These are phyloP conservation scores for Heliconius hortense DNA, from an alignment of 2,888 invertebrate species.

Conservation along the genomic window DNA sequence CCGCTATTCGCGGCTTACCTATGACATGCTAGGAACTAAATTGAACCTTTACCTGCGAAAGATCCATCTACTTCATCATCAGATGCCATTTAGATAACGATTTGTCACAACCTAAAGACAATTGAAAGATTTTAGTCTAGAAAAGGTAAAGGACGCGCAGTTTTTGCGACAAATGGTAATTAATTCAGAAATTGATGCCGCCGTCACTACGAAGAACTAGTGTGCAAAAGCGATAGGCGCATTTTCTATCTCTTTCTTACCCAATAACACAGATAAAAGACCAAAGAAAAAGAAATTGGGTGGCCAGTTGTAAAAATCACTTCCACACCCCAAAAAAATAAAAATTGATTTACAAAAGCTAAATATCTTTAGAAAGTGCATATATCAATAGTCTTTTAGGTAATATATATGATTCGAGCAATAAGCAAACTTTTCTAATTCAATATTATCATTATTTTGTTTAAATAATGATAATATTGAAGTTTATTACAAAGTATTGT, in stretches of 20 bases:
- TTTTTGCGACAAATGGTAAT: conserved; percentile 83
- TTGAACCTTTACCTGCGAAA: conserved; percentile 89
- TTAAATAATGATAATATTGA: not conserved
- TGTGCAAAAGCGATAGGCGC: conserved; percentile 48
- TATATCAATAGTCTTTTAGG: no score
- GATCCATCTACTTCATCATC: conserved; percentile 94
- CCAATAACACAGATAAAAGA: conserved; percentile 45
- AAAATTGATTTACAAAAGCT: no score
- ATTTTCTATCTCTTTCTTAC: conserved; percentile 64
- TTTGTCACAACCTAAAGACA: conserved; percentile 66
- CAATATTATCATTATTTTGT: not conserved
- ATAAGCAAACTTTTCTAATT: not conserved
- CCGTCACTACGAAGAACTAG: conserved; percentile 76
- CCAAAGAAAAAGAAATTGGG: conserved; percentile 25
- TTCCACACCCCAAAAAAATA: conserved; percentile 1
- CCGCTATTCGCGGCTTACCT: conserved; percentile 83
- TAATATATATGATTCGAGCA: not conserved
- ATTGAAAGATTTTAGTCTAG: conserved; percentile 70
- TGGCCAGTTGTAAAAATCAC: conserved; percentile 10
- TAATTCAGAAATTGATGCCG: conserved; percentile 83
- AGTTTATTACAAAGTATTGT: not conserved
- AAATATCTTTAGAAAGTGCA: no score
- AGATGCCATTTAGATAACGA: conserved; percentile 87
- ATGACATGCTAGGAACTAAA: conserved; percentile 79
- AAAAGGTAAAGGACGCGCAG: conserved; percentile 81